Base-by-base conservation (phyloP, 2,113 vertebrate species). In the Pelecanoides urinatrix region DNA sequence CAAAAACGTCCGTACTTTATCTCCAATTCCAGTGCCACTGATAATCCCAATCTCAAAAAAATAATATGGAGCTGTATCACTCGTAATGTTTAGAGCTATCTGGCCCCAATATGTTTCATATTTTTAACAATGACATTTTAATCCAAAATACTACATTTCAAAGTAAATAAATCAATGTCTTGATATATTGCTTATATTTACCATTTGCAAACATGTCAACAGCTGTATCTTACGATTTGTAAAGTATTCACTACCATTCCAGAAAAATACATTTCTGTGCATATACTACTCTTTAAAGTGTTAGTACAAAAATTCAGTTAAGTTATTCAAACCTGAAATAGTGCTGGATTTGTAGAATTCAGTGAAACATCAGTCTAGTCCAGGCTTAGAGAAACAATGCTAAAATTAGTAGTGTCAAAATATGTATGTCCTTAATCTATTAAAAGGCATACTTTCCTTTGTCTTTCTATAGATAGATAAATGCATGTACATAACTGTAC, bases 401-500 rank as follows among this genome's bases (percentile, higher is more conserved):
- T 78, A 85, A 75, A 25, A 68, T 22, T 36, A 85, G n/a, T 27
- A 77, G n/a, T 47, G 47, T 25, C 47, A 72, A 68, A 91, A 82
- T 47, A 19, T 27, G 8, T 53, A 70, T 36, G 16, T 71, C 42
- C 44, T 27, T 71, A n/a, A 58, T 26, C 10, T 70, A 52, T 53
- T 50, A 45, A 90, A 89, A 93, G 13, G 11, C 15, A 66, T 40
- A 19, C 3, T 67, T 73, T n/a, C 25, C 34, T 53, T 76, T 44
- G 27, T 72, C 32, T 92, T 78, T 32, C 16, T 55, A 16, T 38
- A 13, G 36, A n/a, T 25, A 59, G 3, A 47, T 52, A 56, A 29
- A 56, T 6, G 21, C 8, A 26, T 2, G 10, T 11, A 52, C 8
- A 19, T 11, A 61, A 11, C 26, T 1, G 2, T 19, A 40, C 26